A percentile compares a stretch with the other conserved stretches of the same genome.
Conservation (phyloP, 2,888 invertebrate genomes). For the Acleris holmiana region DNA sequence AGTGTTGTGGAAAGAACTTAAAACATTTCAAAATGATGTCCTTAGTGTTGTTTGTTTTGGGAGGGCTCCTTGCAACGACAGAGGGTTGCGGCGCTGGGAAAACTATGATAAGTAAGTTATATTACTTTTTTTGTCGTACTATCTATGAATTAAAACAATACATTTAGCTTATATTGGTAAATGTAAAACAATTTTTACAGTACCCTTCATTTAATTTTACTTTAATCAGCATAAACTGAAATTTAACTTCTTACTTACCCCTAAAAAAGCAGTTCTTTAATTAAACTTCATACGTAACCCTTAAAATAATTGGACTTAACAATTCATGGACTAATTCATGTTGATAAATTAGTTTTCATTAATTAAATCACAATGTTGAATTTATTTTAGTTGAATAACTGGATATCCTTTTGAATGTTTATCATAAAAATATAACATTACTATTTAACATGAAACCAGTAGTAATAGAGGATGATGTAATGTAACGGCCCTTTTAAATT, state of each 20-base stretch:
- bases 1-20: conserved; percentile 75
- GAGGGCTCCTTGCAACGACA: conserved; percentile 70
- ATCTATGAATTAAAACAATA: not conserved
- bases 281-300: not conserved
- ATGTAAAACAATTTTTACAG: too few species aligned
- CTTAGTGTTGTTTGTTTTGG: conserved; percentile 83
- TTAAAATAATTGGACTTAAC: not conserved
- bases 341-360: not conserved
- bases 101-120: conserved; percentile 76
- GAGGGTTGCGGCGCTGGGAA: conserved; percentile 79
- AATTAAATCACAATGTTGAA: not conserved
- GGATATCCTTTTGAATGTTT: conserved; percentile 12
- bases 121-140: conserved; percentile 19
- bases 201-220: too few species aligned
- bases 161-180: too few species aligned
- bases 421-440: not conserved
- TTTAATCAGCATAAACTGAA: too few species aligned
- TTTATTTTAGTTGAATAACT: conserved; percentile 12
- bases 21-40: conserved; percentile 68
- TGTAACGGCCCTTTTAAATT: conserved; percentile 10
- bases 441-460: not conserved
- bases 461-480: conserved; percentile 16
- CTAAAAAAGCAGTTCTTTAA: too few species aligned
- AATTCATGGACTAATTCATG: not conserved
- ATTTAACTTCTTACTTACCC: not conserved